A percentile compares a stretch with the other conserved stretches of the same genome.
These are phyloP conservation scores for Rhagoletis zephyria DNA, from an alignment of 1,140 invertebrate species.

Conservation along the genomic window DNA sequence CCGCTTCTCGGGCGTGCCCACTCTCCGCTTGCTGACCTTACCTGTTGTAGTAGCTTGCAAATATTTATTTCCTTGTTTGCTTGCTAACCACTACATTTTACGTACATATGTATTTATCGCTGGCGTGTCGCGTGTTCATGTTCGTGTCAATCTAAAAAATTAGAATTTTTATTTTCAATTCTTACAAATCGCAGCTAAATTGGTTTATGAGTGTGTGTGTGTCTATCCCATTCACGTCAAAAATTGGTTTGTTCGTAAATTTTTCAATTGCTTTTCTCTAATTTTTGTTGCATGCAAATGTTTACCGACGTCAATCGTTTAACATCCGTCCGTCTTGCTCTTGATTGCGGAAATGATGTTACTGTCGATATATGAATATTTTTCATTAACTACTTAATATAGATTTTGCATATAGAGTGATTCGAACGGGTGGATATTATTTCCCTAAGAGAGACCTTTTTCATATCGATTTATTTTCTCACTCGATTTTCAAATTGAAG, in stretches of 20 bases:
- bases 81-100: no score
- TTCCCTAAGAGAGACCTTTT: no score
- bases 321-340: background rate
- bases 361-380: no score
- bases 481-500: no score
- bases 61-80: background rate
- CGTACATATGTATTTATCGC: background rate
- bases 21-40: background rate
- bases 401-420: no score
- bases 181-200: background rate
- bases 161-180: conserved; percentile 5
- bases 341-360: background rate
- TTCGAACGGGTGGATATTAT: no score
- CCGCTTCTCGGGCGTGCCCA: background rate
- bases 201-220: background rate
- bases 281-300: conserved; percentile 17
- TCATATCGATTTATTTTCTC: no score
- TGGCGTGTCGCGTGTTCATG: background rate
- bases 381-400: no score
- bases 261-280: background rate
- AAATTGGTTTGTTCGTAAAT: background rate
- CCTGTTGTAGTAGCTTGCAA: background rate
- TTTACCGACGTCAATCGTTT: conserved; percentile 18
- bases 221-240: background rate
- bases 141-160: conserved; percentile 32